phyloP scores from a whole-genome alignment of 37 sponge, comb jelly and placozoan genomes.

The Theonella swinhoei region DNA sequence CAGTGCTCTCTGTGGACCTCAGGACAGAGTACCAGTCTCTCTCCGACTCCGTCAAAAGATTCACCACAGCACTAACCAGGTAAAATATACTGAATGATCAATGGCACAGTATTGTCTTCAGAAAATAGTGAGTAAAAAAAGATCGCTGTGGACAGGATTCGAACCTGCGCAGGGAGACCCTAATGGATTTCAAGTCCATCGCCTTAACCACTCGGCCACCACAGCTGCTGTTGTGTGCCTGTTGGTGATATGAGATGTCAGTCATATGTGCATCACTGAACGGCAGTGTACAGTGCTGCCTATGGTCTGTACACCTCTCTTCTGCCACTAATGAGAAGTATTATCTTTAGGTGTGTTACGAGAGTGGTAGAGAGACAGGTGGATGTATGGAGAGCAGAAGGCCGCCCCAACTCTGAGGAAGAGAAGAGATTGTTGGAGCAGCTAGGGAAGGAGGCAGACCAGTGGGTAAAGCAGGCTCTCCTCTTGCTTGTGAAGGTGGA shows the following conservation, averaged over 20 bases:
- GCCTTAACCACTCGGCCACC: slow-evolving; percentile 99
- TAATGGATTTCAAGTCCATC: slow-evolving; percentile 99
- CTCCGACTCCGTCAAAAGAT: neutral
- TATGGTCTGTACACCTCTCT: no score
- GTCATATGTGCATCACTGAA: neutral
- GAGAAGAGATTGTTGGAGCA: slow-evolving; percentile 27
- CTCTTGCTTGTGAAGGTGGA: slow-evolving; percentile 22
- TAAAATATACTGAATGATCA: neutral
- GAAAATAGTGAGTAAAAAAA: slow-evolving; percentile 53
- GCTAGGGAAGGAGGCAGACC: slow-evolving; percentile 37
- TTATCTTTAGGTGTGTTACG: neutral
- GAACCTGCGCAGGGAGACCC: slow-evolving; percentile 98
- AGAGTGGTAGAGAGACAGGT: neutral
- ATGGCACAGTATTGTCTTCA: no score
- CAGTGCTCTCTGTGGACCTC: neutral
- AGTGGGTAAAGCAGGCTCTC: slow-evolving; percentile 49
- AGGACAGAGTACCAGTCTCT: neutral
- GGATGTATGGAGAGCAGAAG: neutral
- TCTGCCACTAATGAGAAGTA: neutral
- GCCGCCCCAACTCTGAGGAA: slow-evolving; percentile 45
- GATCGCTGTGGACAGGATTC: slow-evolving; percentile 97
- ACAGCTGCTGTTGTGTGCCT: slow-evolving; percentile 73
- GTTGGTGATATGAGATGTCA: no score
- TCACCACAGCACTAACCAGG: neutral
- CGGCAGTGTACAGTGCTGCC: neutral